Evolutionary conservation across 2,888 invertebrate genomes (phyloP).

Genomic region (Brassicogethes aeneus): DNA sequence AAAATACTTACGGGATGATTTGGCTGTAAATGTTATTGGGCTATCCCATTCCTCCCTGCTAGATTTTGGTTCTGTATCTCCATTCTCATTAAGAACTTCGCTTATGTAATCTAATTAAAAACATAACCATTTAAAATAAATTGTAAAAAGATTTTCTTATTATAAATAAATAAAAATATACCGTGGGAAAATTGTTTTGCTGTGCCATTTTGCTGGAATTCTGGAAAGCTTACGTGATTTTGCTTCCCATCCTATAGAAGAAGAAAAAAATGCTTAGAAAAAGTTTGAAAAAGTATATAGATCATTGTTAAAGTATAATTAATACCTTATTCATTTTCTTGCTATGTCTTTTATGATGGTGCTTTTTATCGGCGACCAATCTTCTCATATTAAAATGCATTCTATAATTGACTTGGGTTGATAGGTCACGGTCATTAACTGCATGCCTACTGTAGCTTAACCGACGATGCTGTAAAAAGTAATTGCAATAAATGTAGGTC

Average conservation of each 20-base stretch:
- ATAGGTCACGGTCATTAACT: slow-evolving; percentile 79
- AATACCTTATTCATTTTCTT: slow-evolving; percentile 73
- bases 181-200: slow-evolving; percentile 84
- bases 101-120: slow-evolving; percentile 66
- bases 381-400: slow-evolving; percentile 85
- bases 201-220: slow-evolving; percentile 82
- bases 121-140: slow-evolving; percentile 6
- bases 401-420: slow-evolving; percentile 79
- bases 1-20: slow-evolving; percentile 70
- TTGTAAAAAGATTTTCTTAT: no score
- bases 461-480: slow-evolving; percentile 69
- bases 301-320: no score
- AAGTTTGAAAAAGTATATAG: not conserved
- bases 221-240: slow-evolving; percentile 83
- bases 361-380: slow-evolving; percentile 76
- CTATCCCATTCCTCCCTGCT: slow-evolving; percentile 70
- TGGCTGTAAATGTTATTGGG: slow-evolving; percentile 84
- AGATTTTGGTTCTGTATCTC: slow-evolving; percentile 48
- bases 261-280: not conserved
- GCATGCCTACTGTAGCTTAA: slow-evolving; percentile 87
- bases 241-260: slow-evolving; percentile 64
- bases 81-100: slow-evolving; percentile 66
- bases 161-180: slow-evolving; percentile 43
- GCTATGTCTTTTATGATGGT: slow-evolving; percentile 65
- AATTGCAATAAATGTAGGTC: slow-evolving; percentile 8